Conservation (phyloP, 2,888 invertebrate species). For the Blastobasis adustella region DNA sequence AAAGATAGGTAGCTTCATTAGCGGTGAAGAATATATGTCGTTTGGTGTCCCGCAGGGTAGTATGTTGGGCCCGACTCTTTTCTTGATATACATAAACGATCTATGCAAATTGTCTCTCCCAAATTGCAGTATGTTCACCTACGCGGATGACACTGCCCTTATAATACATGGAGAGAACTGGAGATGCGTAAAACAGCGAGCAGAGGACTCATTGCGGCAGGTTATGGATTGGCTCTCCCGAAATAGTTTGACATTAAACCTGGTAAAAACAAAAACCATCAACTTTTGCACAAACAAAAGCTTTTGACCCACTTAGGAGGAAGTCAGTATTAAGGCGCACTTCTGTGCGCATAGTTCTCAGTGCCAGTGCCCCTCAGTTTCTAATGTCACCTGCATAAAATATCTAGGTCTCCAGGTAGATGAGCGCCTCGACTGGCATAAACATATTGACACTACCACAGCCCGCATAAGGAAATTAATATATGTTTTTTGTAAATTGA, state of each 20-base stretch:
- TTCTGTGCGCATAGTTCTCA: too few species aligned
- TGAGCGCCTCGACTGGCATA: too few species aligned
- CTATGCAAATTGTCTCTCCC: background rate
- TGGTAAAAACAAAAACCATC: background rate
- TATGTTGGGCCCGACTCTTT: background rate
- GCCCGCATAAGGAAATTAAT: too few species aligned
- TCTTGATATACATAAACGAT: conserved; percentile 1
- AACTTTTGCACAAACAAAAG: too few species aligned
- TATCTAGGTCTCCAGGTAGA: too few species aligned
- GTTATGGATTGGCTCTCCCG: conserved; percentile 3
- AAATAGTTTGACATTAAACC: conserved; percentile 7
- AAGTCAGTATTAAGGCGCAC: too few species aligned
- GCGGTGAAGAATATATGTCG: background rate
- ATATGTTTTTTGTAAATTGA: too few species aligned
- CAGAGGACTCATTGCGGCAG: conserved; percentile 1
- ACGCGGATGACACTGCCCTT: conserved; percentile 10
- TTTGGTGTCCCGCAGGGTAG: conserved; percentile 3
- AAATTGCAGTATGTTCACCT: conserved; percentile 2
- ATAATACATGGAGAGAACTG: conserved; percentile 4
- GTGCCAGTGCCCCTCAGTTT: too few species aligned
- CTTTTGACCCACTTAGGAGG: too few species aligned
- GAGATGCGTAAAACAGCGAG: background rate
- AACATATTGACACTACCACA: too few species aligned
- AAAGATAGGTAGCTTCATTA: background rate
- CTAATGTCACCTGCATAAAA: too few species aligned